A percentile compares a stretch with the other conserved stretches of the same genome.
Conservation (phyloP, 2,113 vertebrate species). For the Narcine bancroftii region DNA sequence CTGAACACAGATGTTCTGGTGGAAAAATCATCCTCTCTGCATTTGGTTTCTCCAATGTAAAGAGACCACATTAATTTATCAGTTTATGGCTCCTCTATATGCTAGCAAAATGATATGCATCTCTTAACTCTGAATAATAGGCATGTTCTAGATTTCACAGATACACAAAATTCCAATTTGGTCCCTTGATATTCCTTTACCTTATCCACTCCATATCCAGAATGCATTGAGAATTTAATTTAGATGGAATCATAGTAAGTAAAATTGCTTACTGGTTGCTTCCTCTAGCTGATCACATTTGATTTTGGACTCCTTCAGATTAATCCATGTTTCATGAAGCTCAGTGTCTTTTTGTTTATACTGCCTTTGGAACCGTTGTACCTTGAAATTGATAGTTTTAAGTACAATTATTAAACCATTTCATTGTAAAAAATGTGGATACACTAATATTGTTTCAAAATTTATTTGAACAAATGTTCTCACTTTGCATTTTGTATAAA, state of each 20-base stretch:
- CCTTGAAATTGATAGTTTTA: conserved; percentile 52
- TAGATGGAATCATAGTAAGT: background rate
- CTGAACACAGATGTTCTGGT: too few species aligned
- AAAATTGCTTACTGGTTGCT: conserved; percentile 63
- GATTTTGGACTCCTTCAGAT: conserved; percentile 61
- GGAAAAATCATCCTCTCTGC: too few species aligned
- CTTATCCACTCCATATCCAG: background rate
- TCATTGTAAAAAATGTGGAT: background rate
- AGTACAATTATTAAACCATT: background rate
- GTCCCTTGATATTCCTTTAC: background rate
- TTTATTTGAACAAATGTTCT: background rate
- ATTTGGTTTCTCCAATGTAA: too few species aligned
- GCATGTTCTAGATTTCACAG: background rate
- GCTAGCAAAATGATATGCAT: too few species aligned
- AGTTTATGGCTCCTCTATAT: too few species aligned
- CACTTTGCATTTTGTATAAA: background rate
- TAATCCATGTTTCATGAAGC: conserved; percentile 55
- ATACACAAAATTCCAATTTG: background rate
- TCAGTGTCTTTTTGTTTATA: conserved; percentile 60
- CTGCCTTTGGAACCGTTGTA: conserved; percentile 56
- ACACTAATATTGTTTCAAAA: background rate
- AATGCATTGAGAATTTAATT: conserved; percentile 27
- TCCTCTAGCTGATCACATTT: conserved; percentile 59
- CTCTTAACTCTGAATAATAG: too few species aligned
- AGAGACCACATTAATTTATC: too few species aligned